Conservation (phyloP, 2,113 vertebrate genomes). For the Vimba vimba region DNA sequence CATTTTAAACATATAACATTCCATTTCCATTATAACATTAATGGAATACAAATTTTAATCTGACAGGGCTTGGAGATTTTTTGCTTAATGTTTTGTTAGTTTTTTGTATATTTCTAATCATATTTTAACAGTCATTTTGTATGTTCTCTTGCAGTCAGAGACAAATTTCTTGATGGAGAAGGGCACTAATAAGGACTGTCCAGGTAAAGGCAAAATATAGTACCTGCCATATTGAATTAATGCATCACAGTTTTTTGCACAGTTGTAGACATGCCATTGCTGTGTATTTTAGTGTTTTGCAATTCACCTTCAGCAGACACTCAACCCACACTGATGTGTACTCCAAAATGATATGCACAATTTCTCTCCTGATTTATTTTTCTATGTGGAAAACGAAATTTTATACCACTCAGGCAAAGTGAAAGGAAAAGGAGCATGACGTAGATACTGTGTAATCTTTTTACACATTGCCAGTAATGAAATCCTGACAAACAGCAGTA, state of each 20-base stretch:
- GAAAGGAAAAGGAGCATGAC: constrained; percentile 50
- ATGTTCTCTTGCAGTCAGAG: constrained; percentile 52
- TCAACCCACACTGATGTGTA: not conserved
- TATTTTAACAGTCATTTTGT: not conserved
- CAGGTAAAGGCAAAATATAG: constrained; percentile 45
- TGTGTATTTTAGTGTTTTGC: constrained; percentile 3
- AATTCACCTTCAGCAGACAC: constrained; percentile 32
- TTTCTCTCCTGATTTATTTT: constrained; percentile 30
- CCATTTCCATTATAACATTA: too few species aligned
- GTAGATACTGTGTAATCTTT: constrained; percentile 64
- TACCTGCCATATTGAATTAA: not conserved
- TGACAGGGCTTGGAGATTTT: not conserved
- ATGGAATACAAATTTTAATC: not conserved
- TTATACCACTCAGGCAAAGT: constrained; percentile 35
- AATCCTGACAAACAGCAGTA: constrained; percentile 50
- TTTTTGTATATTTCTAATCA: not conserved
- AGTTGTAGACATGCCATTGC: not conserved
- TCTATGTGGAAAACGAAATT: constrained; percentile 18
- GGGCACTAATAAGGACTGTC: constrained; percentile 22
- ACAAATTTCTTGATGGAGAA: constrained; percentile 55
- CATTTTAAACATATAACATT: too few species aligned
- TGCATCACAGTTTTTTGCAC: not conserved
- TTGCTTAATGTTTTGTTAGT: not conserved
- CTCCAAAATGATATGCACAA: constrained; percentile 9
- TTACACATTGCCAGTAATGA: constrained; percentile 61